Base-by-base conservation (phyloP, 2,888 invertebrate genomes). In the Caenorhabditis wallacei region DNA sequence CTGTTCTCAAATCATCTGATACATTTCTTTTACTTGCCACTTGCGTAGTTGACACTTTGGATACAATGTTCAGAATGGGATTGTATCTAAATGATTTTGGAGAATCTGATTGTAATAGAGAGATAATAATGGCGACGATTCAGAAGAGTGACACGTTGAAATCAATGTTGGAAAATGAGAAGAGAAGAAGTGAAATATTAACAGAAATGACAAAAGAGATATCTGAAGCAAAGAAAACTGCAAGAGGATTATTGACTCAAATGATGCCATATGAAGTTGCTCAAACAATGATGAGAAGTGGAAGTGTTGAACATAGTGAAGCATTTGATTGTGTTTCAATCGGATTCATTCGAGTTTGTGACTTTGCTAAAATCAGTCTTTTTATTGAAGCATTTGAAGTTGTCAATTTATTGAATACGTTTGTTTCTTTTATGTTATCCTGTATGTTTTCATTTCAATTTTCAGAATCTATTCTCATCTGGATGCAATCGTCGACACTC, bases 141-240 rank as follows among this genome's bases (percentile, higher is more conserved):
- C 98, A 98, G 92, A 98, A 98, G 92, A 97, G 97, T 0, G 97
- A 98, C 0, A 97, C 98, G 92, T 93, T 98, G 59, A 98, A 97
- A 92, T 93, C 97, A 85, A 97, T 97, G 0, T 93, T 98, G 57
- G 97, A 97, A 89, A 96, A 97, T 93, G 98, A 98, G 92, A 96
- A 97, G 91, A 95, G 97, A 92, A 98, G 98, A 93, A 87, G 86
- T 80, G 84, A 83, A 46, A 80, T 97, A 90, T 93, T 98, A 48
- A 97, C 97, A 91, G 97, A 97, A 91, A 97, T 97, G 2, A 97
- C 98, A 97, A 94, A 95, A 88, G 97, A 97, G 92, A 93, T 98
- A 84, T 97, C 98, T 92, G 96, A 96, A 87, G 98, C 98, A 93
- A 98, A 98, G 97, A 95, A 95, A 90, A 94, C 97, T 84, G 98